Base-by-base conservation (phyloP, 2,797 vertebrate species). In the Sorex maritimensis region DNA sequence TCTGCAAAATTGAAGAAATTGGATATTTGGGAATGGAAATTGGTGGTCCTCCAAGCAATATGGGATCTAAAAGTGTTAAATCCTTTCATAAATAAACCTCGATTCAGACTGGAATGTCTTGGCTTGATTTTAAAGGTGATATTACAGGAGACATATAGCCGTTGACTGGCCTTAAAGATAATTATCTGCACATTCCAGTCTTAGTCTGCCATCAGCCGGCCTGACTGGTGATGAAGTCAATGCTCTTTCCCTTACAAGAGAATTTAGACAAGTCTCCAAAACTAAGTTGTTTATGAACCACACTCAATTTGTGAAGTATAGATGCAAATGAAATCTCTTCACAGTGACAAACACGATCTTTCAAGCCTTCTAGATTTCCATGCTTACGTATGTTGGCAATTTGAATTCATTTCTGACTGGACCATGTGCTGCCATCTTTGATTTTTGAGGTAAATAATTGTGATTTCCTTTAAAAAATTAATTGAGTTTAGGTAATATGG, bases 11-110 rank as follows among this genome's bases (percentile, higher is more conserved):
- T 95, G 95, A 96, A 98, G 98, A 98, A 98, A 98, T 97, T 97
- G 97, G 97, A 97, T 98, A 98, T 98, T 98, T 98, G 94, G 94
- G 95, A 97, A 97, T 98, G 97, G 97, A 98, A 98, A 98, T 98
- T 98, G 97, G 97, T 98, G 97, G 95, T 97, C 97, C 98, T 98
- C 97, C 97, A 98, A 96, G 96, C 95, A 98, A 97, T 98, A 98
- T 97, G 95, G 96, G 96, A 98, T 98, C 97, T 97, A 94, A 98
- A 98, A 98, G 97, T 98, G 98, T 97, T 98, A 98, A 98, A 98
- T 98, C 97, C 98, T 98, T 98, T 98, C 97, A 97, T 97, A 98
- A 98, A 98, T 98, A 98, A 98, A 98, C 97, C 90, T 97, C 97
- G 97, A 98, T 98, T 98, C 96, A 97, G 97, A 96, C 96, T 98